Evolutionary conservation across 2,113 vertebrate species (phyloP).

Genomic region (Eleginops maclovinus): DNA sequence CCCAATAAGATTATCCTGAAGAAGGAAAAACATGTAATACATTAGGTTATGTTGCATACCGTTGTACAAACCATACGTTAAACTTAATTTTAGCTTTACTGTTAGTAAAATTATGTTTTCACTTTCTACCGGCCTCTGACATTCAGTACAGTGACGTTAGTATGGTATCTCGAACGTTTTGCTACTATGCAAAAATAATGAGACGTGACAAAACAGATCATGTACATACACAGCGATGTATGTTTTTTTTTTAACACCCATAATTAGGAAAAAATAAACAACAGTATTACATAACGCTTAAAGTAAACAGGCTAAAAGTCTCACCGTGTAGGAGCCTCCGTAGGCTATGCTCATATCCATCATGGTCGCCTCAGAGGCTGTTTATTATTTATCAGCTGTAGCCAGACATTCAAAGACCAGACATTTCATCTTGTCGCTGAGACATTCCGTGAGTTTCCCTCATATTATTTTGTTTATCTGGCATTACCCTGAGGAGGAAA

Average conservation of each 20-base stretch:
- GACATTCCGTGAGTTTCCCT: background rate
- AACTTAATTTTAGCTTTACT: background rate
- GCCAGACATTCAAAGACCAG: background rate
- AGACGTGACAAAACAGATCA: background rate
- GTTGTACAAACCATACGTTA: background rate
- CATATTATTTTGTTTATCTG: background rate
- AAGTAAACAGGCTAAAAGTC: conserved; percentile 3
- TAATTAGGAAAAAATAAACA: background rate
- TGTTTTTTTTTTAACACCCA: background rate
- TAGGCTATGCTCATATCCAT: conserved; percentile 31
- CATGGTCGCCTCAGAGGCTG: background rate
- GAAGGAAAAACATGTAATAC: background rate
- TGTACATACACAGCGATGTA: no score
- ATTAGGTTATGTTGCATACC: background rate
- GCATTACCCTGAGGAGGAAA: background rate
- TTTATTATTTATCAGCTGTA: background rate
- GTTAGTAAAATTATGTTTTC: background rate
- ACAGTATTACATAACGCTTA: no score
- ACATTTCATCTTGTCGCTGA: conserved; percentile 5
- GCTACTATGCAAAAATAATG: background rate
- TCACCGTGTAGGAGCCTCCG: conserved; percentile 74
- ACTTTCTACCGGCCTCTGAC: no score
- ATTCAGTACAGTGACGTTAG: background rate
- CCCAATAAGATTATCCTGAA: conserved; percentile 95
- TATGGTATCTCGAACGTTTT: background rate